Evolutionary conservation across 1,140 invertebrate species (phyloP).

Genomic region (Eulimnadia texana): DNA sequence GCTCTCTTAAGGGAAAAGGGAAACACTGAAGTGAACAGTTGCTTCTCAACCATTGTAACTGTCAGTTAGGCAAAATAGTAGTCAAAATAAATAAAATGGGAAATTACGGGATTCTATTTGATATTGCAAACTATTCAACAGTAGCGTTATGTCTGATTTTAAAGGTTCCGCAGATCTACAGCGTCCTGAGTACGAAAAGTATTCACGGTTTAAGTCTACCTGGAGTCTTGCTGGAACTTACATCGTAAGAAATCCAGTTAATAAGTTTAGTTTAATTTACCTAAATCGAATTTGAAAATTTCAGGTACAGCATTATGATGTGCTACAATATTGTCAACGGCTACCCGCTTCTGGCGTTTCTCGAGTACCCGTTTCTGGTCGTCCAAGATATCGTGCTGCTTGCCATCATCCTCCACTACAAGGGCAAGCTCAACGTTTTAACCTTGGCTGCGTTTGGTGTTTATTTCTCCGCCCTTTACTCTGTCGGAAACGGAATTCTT

Average conservation of each 20-base stretch:
- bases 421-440: conserved; percentile 13
- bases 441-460: conserved; percentile 17
- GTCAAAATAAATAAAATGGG: conserved; percentile 1
- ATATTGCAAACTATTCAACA: conserved; percentile 20
- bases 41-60: too few species aligned
- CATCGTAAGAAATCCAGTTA: conserved; percentile 19
- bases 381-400: conserved; percentile 22
- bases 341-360: conserved; percentile 18
- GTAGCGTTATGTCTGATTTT: conserved; percentile 20
- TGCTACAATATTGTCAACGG: conserved; percentile 20
- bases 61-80: too few species aligned
- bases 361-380: conserved; percentile 22
- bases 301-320: conserved; percentile 22
- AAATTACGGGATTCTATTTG: background rate
- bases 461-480: conserved; percentile 20
- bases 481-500: conserved; percentile 17
- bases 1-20: too few species aligned
- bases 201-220: conserved; percentile 19
- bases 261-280: background rate
- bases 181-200: conserved; percentile 17
- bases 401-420: conserved; percentile 18
- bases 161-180: conserved; percentile 22
- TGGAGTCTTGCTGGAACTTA: conserved; percentile 21
- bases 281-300: conserved; percentile 1
- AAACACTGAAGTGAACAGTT: background rate